Percentiles rank a stretch among this genome's conserved stretches.
phyloP scores from a whole-genome alignment of 1,140 invertebrate genomes.

The Thaumetopoea pityocampa region DNA sequence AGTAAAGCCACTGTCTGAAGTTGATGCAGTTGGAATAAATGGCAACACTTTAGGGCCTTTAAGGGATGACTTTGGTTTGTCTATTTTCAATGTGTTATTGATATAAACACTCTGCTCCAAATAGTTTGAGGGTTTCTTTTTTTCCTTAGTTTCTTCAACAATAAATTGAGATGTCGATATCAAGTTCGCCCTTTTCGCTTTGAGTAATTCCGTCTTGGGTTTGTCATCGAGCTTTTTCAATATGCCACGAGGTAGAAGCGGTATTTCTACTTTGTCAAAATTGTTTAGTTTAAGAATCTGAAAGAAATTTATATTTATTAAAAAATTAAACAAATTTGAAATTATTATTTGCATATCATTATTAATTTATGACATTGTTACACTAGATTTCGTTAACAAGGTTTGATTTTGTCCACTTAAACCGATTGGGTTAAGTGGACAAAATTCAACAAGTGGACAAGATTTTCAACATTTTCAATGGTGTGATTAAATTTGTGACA shows the following conservation, averaged over 20 bases:
- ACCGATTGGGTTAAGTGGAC: too few species aligned
- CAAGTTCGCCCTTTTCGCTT: conserved; percentile 33
- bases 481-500: too few species aligned
- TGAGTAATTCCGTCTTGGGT: conserved; percentile 22
- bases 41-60: conserved; percentile 57
- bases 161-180: conserved; percentile 50
- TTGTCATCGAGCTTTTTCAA: conserved; percentile 47
- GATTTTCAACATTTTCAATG: too few species aligned
- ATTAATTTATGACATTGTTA: too few species aligned
- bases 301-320: conserved; percentile 15
- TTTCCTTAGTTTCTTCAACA: conserved; percentile 43
- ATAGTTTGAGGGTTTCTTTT: conserved; percentile 57
- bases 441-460: too few species aligned
- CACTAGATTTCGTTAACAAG: too few species aligned
- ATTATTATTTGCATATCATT: too few species aligned
- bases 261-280: conserved; percentile 38
- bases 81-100: conserved; percentile 28
- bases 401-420: too few species aligned
- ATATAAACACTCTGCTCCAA: conserved; percentile 63
- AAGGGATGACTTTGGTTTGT: conserved; percentile 37
- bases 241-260: conserved; percentile 40
- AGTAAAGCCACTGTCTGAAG: conserved; percentile 54
- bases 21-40: conserved; percentile 51
- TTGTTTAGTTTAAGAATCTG: conserved; percentile 44
- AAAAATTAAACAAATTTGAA: conserved; percentile 5